Evolutionary conservation across 2,113 vertebrate species (phyloP).

Genomic region (Melanocharis versteri): DNA sequence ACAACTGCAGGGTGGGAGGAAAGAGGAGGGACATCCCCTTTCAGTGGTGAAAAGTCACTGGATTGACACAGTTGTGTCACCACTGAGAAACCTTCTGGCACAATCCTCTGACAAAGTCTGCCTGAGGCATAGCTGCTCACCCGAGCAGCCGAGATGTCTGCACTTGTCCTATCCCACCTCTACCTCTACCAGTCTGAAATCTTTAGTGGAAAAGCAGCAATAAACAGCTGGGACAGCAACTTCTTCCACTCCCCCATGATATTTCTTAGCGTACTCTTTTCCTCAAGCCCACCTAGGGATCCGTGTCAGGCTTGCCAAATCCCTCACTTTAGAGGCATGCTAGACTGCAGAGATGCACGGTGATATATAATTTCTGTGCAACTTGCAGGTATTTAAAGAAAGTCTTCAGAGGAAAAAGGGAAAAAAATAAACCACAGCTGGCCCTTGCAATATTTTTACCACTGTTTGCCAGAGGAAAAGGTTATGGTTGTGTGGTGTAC

Average conservation of each 20-base stretch:
- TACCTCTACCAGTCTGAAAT: neutral
- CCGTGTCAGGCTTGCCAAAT: neutral
- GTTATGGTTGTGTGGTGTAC: neutral
- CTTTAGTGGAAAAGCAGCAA: neutral
- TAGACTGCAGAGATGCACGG: neutral
- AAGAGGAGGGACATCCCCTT: neutral
- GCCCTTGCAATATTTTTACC: neutral
- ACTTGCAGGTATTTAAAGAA: neutral
- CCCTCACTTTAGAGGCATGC: neutral
- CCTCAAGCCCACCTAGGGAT: neutral
- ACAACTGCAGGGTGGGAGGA: neutral
- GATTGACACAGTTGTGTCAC: neutral
- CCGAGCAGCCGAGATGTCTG: neutral
- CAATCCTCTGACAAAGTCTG: neutral
- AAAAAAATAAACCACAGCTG: neutral
- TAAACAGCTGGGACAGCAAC: neutral
- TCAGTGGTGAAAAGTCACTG: neutral
- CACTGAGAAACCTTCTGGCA: neutral
- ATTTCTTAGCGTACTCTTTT: fast-evolving
- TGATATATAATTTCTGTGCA: neutral
- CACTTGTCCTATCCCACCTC: neutral
- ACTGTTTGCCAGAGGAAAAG: neutral
- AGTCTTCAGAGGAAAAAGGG: neutral
- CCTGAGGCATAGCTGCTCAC: neutral
- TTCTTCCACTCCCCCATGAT: neutral